These are phyloP conservation scores for Drosophila neonasuta DNA, from an alignment of 2,888 invertebrate species.

Conservation along the genomic window DNA sequence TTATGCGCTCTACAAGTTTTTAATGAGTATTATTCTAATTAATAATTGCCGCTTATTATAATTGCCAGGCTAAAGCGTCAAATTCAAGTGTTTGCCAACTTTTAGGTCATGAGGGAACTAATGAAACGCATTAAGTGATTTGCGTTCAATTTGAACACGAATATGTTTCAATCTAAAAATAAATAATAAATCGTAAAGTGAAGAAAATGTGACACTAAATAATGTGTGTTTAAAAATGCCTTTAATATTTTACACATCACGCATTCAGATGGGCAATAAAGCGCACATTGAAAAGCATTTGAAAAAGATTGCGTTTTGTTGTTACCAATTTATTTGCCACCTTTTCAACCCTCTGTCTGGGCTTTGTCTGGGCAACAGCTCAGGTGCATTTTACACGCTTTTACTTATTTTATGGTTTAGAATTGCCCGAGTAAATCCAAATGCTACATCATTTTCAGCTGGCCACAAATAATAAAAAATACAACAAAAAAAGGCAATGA, in stretches of 20 bases:
- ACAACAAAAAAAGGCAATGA: constrained; percentile 42
- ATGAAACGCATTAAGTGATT: not conserved
- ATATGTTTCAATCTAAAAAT: not conserved
- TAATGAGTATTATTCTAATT: constrained; percentile 69
- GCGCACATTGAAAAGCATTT: constrained; percentile 6
- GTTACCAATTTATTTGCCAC: constrained; percentile 1
- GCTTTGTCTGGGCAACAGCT: constrained; percentile 48
- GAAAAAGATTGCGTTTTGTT: constrained; percentile 21
- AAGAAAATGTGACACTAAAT: not conserved
- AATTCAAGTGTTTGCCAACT: constrained; percentile 3
- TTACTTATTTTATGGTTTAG: constrained; percentile 48
- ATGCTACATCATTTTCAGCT: constrained; percentile 52
- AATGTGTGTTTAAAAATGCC: not conserved
- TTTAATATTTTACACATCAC: constrained; percentile 2
- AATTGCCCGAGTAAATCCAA: constrained; percentile 39
- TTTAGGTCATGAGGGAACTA: not conserved
- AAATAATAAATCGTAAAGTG: not conserved
- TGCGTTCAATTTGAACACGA: not conserved
- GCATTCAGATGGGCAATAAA: constrained; percentile 11
- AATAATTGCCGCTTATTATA: constrained; percentile 55
- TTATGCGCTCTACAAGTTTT: constrained; percentile 63
- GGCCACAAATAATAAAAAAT: constrained; percentile 46
- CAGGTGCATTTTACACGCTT: constrained; percentile 69
- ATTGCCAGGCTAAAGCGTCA: constrained; percentile 8
- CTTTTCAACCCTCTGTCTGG: constrained; percentile 33